phyloP scores from a whole-genome alignment of 1,140 invertebrate species.

The Venturia canescens region DNA sequence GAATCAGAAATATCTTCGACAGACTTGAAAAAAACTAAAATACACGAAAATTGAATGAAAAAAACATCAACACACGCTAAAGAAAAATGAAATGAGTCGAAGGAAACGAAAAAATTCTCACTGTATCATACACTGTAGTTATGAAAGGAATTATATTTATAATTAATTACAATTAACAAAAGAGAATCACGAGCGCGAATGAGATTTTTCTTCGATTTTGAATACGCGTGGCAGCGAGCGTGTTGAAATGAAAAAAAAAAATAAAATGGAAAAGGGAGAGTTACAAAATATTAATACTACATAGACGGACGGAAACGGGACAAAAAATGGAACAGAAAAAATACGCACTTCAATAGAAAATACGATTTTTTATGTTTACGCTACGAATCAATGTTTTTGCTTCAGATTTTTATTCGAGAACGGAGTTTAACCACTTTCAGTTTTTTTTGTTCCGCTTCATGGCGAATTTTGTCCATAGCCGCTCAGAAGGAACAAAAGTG shows the following conservation, averaged over 20 bases:
- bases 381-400: neutral
- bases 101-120: constrained; percentile 58
- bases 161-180: constrained; percentile 68
- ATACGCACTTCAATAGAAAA: neutral
- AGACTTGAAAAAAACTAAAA: neutral
- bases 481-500: no score
- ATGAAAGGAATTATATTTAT: constrained; percentile 71
- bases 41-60: constrained; percentile 12
- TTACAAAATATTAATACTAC: no score
- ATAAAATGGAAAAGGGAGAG: constrained; percentile 4
- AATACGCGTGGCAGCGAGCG: neutral
- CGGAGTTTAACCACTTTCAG: no score
- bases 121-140: constrained; percentile 68
- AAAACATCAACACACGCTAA: constrained; percentile 24
- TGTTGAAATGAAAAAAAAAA: constrained; percentile 33
- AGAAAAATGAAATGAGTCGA: neutral
- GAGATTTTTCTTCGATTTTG: constrained; percentile 47
- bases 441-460: no score
- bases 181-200: constrained; percentile 55
- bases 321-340: neutral
- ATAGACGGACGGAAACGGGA: neutral
- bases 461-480: no score
- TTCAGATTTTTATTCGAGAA: no score
- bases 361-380: constrained; percentile 18
- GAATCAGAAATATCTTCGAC: neutral